Evolutionary conservation across 2,888 invertebrate genomes (phyloP).

Genomic region (Oscheius myriophilus): DNA sequence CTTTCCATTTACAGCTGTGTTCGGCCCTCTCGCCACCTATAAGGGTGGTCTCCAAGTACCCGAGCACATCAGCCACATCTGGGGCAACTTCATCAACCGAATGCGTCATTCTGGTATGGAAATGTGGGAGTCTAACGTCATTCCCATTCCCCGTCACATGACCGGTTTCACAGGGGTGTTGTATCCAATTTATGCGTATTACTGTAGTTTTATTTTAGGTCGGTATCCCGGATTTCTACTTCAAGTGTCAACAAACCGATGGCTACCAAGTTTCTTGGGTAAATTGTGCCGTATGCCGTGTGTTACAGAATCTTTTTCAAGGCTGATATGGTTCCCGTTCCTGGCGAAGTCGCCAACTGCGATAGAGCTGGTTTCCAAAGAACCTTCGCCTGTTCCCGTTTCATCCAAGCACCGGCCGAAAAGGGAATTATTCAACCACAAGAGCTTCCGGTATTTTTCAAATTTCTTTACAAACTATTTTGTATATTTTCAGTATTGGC

Average conservation of each 20-base stretch:
- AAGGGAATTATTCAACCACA: neutral
- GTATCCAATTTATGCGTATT: too few relatives aligned
- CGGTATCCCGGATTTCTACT: conserved; percentile 1
- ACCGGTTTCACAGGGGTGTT: too few relatives aligned
- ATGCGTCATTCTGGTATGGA: conserved; percentile 14
- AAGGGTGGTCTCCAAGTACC: neutral
- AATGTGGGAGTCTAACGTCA: conserved; percentile 6
- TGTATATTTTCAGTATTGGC: neutral
- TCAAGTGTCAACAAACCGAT: neutral
- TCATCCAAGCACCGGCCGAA: neutral
- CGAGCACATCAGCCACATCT: neutral
- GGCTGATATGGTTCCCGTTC: neutral
- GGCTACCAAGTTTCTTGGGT: conserved; percentile 3
- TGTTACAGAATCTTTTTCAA: neutral
- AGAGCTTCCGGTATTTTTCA: too few relatives aligned
- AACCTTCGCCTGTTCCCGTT: conserved; percentile 7
- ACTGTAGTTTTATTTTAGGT: neutral
- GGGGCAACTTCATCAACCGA: conserved; percentile 9
- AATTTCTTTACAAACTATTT: neutral
- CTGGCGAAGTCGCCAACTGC: conserved; percentile 3
- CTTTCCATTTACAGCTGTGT: conserved; percentile 4
- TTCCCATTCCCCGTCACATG: neutral
- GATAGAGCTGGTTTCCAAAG: conserved; percentile 1
- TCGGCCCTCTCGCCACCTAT: neutral
- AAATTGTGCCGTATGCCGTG: neutral